Percentiles rank a stretch among this genome's conserved stretches.
Conservation (phyloP, 1,140 invertebrate species). For the Schlechtendalia chinensis region DNA sequence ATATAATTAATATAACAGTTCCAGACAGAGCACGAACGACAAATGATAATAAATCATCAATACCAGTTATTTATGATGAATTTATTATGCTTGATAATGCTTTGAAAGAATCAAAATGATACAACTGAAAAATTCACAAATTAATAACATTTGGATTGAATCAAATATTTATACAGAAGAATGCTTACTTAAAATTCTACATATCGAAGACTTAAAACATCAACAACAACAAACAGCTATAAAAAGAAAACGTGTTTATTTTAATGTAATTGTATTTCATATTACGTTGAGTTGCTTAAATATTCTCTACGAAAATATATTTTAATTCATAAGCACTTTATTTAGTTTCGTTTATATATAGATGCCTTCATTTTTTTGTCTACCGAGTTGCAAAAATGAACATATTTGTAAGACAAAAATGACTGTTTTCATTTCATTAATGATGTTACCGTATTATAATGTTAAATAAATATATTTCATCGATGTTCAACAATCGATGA, state of each 20-base stretch:
- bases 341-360: too few species aligned
- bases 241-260: slow-evolving; percentile 4
- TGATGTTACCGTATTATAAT: too few species aligned
- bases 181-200: neutral
- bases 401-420: too few species aligned
- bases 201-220: neutral
- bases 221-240: neutral
- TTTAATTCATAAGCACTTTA: too few species aligned
- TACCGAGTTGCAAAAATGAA: too few species aligned
- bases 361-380: too few species aligned
- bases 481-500: too few species aligned
- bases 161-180: neutral
- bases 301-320: too few species aligned
- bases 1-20: slow-evolving; percentile 36
- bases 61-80: neutral
- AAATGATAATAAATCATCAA: neutral
- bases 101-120: neutral
- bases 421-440: too few species aligned
- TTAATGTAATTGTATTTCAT: slow-evolving; percentile 17
- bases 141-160: neutral
- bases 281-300: neutral
- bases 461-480: too few species aligned
- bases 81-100: slow-evolving; percentile 36
- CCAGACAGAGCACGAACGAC: neutral
- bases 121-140: neutral